Base-by-base conservation (phyloP, 2,888 invertebrate species). In the Ophion slaviceki region DNA sequence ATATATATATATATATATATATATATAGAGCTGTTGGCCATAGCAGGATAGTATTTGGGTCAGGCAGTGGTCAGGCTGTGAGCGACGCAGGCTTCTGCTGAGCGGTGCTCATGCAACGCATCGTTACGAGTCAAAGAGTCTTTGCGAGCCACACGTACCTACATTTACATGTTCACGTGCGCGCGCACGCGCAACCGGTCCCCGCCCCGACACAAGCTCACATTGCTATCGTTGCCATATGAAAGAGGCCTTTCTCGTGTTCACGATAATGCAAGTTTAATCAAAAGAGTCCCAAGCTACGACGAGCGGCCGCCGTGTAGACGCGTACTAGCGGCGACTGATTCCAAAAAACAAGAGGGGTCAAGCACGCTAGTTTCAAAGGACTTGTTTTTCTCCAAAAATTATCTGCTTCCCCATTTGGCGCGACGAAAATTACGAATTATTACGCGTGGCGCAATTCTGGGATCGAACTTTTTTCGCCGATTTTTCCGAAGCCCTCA, bases 21-120 rank as follows among this genome's bases (percentile, higher is more conserved):
- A 40, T 62, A 61, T 45, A 47, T 47, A 36, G n/a, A 14, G 28
- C 59, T 66, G 64, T 66, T 72, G 64, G 72, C 57, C 53, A 76
- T 47, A 80, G 76, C 76, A 67, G 66, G 62, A 62, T 77, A 86
- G 79, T 83, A 86, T 86, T 86, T 86, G 85, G 85, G 85, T 86
- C 85, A 83, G 71, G 36, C 76, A 77, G 82, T 83, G 77, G 85
- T 86, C 83, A 80, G 76, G 57, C 75, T 36, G 62, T 32, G 36
- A 66, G 66, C 82, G 67, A 70, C 77, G 70, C n/a, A 36, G 28
- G 59, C 71, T 20, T 20, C 40, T 68, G 67, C 62, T 36, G 53
- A 53, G 75, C 76, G 70, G 76, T 83, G 68, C 77, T 83, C 72
- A 11, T 79, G 74, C 74, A 83, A 83, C 74, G 68, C 71, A 77